Evolutionary conservation across 1,140 invertebrate species (phyloP).

Genomic region (Ceratitis capitata): DNA sequence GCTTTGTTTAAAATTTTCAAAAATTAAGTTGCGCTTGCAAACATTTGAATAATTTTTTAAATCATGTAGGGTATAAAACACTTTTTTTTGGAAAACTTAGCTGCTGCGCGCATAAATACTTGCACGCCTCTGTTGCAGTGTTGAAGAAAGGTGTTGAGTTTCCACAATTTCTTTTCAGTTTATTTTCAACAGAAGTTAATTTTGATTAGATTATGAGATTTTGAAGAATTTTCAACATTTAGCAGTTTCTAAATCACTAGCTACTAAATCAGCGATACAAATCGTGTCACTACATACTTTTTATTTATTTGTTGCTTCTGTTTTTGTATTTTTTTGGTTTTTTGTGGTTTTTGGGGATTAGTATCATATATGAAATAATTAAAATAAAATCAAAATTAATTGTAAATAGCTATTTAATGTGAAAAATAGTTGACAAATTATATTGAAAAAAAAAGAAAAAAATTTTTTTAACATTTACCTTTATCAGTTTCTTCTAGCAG

Average conservation of each 20-base stretch:
- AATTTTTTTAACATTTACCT: not conserved
- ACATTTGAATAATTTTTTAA: no score
- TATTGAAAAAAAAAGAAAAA: not conserved
- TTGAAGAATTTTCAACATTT: not conserved
- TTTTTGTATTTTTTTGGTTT: no score
- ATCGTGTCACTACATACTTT: not conserved
- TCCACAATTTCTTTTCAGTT: not conserved
- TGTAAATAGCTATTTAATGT: not conserved
- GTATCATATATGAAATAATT: not conserved
- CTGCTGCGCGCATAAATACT: not conserved
- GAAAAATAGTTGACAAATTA: not conserved
- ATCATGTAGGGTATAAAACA: no score
- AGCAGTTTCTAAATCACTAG: not conserved
- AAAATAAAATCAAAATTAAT: not conserved
- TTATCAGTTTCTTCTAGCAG: not conserved
- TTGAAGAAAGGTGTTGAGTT: not conserved
- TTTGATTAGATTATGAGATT: conserved; percentile 18
- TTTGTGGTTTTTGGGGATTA: no score
- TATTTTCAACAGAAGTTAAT: conserved; percentile 14
- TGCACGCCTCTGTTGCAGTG: not conserved
- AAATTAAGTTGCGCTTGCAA: no score
- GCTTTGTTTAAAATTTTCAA: not conserved
- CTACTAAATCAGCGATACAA: not conserved
- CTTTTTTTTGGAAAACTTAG: no score
- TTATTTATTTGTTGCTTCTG: conserved; percentile 10